phyloP scores from a whole-genome alignment of 2,113 vertebrate genomes.

The Pangasianodon gigas region DNA sequence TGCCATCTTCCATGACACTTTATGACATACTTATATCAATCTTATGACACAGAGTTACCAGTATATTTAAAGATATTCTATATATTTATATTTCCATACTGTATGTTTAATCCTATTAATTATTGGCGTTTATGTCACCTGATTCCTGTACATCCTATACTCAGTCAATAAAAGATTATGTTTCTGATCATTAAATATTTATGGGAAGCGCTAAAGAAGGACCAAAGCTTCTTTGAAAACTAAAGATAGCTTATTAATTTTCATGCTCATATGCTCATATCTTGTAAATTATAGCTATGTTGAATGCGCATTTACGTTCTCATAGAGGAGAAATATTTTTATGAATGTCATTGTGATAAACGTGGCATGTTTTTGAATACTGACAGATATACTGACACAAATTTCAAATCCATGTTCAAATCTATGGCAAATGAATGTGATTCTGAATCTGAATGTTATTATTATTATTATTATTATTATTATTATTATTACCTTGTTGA shows the following conservation, averaged over 20 bases:
- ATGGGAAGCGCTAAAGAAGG: background rate
- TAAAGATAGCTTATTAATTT: background rate
- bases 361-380: background rate
- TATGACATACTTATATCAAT: background rate
- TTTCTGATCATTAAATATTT: slow-evolving; percentile 3
- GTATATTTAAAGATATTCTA: background rate
- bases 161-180: background rate
- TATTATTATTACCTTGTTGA: background rate
- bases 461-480: background rate
- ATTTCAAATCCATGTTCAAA: background rate
- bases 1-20: background rate
- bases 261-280: background rate
- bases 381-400: background rate
- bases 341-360: background rate
- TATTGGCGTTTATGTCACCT: background rate
- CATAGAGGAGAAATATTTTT: background rate
- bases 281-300: background rate
- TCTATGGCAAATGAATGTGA: background rate
- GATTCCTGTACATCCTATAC: background rate
- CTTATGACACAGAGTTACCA: background rate
- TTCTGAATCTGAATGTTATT: background rate
- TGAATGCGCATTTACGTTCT: background rate
- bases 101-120: background rate
- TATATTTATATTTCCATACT: background rate
- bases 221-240: background rate